These are phyloP conservation scores for Macropodus opercularis DNA, from an alignment of 2,797 vertebrate species.

Conservation along the genomic window DNA sequence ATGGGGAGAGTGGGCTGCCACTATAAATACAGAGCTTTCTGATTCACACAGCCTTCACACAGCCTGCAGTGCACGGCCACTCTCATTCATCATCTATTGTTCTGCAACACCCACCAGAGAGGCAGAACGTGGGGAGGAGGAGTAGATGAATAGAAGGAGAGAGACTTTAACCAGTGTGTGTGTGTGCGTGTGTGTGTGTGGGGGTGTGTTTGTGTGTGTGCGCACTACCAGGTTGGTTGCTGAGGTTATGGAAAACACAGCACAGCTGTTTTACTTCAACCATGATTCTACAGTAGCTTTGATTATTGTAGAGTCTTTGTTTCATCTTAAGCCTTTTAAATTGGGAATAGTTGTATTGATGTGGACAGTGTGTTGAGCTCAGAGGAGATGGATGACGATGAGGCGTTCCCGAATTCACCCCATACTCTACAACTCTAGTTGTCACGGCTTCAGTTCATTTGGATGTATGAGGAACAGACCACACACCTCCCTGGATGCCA, in stretches of 20 bases:
- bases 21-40: constrained; percentile 50
- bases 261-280: neutral
- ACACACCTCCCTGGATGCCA: constrained; percentile 9
- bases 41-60: constrained; percentile 52
- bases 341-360: constrained; percentile 22
- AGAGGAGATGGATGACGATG: too few relatives aligned
- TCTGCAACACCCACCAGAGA: constrained; percentile 54
- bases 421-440: neutral
- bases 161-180: constrained; percentile 14
- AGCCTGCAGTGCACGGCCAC: constrained; percentile 26
- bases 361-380: constrained; percentile 6
- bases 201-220: neutral
- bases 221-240: neutral
- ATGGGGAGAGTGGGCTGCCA: constrained; percentile 43
- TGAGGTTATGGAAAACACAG: neutral
- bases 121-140: constrained; percentile 39
- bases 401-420: constrained; percentile 4
- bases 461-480: constrained; percentile 1
- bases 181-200: constrained; percentile 7
- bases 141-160: constrained; percentile 31
- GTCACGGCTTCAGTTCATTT: constrained; percentile 14
- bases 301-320: constrained; percentile 9
- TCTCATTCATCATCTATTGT: constrained; percentile 67
- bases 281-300: constrained; percentile 1
- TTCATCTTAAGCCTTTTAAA: constrained; percentile 39